A percentile compares a stretch with the other conserved stretches of the same genome.
These are phyloP conservation scores for Alethe castanea DNA, from an alignment of 2,113 vertebrate genomes.

Conservation along the genomic window DNA sequence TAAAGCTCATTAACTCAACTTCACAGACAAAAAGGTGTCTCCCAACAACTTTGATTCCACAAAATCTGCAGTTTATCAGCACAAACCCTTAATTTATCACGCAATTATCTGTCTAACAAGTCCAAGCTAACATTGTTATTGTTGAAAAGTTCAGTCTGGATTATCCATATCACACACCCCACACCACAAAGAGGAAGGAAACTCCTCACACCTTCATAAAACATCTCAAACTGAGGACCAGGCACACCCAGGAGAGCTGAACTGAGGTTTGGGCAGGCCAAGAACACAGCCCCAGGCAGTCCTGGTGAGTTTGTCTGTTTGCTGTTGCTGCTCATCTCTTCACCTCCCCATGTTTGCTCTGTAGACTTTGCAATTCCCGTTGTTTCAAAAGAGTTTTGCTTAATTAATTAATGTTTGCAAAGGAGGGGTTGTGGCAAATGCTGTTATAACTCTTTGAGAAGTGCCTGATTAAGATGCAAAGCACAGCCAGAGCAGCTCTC, in stretches of 20 bases:
- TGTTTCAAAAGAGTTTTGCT: neutral
- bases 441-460: neutral
- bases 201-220: neutral
- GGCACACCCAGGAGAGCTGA: neutral
- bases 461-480: neutral
- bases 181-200: neutral
- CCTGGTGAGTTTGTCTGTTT: neutral
- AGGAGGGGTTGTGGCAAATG: neutral
- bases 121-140: accelerated
- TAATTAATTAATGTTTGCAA: neutral
- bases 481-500: neutral
- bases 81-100: neutral
- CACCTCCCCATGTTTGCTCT: neutral
- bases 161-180: neutral
- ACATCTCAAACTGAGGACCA: neutral
- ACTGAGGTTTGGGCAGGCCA: neutral
- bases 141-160: neutral
- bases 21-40: neutral
- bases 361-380: neutral
- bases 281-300: accelerated
- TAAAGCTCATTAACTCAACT: neutral
- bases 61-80: neutral
- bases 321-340: neutral
- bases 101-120: neutral
- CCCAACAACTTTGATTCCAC: neutral